Evolutionary conservation across 2,113 vertebrate genomes (phyloP), one percentile per base, ranked within the genome.

Genomic region (Suricata suricatta): DNA sequence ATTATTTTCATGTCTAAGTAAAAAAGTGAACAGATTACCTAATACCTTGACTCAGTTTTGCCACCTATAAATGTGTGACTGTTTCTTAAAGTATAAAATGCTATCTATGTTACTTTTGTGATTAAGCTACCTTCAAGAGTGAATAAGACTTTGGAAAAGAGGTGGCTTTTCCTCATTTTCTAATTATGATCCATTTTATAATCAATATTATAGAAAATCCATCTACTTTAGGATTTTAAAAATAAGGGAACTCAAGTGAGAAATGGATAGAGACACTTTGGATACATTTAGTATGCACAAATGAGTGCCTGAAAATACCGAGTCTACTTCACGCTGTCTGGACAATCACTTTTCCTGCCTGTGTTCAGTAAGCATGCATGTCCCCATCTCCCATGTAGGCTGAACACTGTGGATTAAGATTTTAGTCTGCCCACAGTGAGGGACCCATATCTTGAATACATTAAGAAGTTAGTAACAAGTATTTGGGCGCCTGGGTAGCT

Each of bases 351-450:
- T 29, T 76, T 41, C 38, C 77, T 21, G 27, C 33, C 3, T 23
- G 12, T 25, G 66, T 11, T 50, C 68, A 7, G 13, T 44, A 35
- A 4, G 8, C 15, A 25, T 5, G 25, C 5, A 5, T 2, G 0
- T 47, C 38, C 23, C 3, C 52, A 4, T 8, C 27, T 64, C 13
- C 19, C 23, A 16, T 9, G 4, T 7, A 14, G 50, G 47, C 57
- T 31, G 69, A 85, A 35, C 3, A 0, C 14, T 0, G 0, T 12
- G 15, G 47, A 47, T 94, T 31, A 94, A 47, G n/a, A 66, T 60
- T 95, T 84, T 88, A 31, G 80, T 74, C 95, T 87, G 35, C 88
- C 85, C 90, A 66, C 83, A 66, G 66, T 50, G 7, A 2, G 29
- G 12, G 85, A 9, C 85, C 64, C 87, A 33, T 50, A 52, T 35